Evolutionary conservation across 1,140 invertebrate genomes (phyloP), one percentile per base, ranked within the genome.

Genomic region (Melitaea cinxia): DNA sequence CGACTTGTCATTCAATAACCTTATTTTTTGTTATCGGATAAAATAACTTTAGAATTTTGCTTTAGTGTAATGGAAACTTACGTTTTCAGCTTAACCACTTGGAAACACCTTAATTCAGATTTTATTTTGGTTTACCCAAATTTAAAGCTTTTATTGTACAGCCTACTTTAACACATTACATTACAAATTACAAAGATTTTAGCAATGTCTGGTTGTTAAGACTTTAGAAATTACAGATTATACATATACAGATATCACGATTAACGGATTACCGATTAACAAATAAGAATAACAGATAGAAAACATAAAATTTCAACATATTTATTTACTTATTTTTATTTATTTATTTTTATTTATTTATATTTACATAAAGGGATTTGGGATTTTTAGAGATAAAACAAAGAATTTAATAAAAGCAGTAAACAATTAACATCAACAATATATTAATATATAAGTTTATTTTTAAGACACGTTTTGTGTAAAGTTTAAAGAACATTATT

Each of bases 1-100:
- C 42, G 42, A 47, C 42, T 42, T 42, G 42, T 47, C 42, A 47
- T 10, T 17, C 15, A 47, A 47, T 47, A 47, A 47, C 42, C 42
- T 14, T 23, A 47, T 19, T 47, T 47, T 47, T 47, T 39, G 4
- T 1, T 39, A 14, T 15, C 0, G 35, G n/a, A 15, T 6, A 15
- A 14, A 39, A 39, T 39, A 12, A 14, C 7, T 42, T 42, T 17
- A 42, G 3, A 17, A 15, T 42, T 6, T 42, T 17, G 2, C 17
- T 17, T 42, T 42, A 7, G 9, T 17, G 37, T 17, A 17, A 42
- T 3, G 6, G 10, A 2, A 17, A 42, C 37, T 42, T 42, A 42
- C 37, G 37, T 42, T 42, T 19, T 17, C 0, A 42, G 5, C 3
- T 42, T 17, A 2, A 42, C 15, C 10, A 42, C n/a, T 4, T 19